phyloP scores from a whole-genome alignment of 2,888 invertebrate species.

The Byasa hedistus region DNA sequence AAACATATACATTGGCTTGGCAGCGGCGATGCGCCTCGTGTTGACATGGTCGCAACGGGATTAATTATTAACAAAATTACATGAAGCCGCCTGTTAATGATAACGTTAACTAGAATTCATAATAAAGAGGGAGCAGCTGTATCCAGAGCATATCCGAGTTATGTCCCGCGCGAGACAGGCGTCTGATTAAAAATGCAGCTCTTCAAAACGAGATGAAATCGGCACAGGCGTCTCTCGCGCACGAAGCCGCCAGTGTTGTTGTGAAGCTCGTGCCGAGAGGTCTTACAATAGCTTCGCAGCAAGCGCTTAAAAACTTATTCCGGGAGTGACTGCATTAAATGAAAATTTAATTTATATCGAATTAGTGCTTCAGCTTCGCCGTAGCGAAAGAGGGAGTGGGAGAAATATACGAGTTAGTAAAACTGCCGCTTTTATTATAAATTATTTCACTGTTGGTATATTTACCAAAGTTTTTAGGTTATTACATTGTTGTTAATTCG shows the following conservation, averaged over 20 bases:
- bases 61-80: conserved; percentile 71
- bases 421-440: background rate
- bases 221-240: conserved; percentile 73
- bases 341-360: conserved; percentile 25
- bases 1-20: background rate
- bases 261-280: conserved; percentile 55
- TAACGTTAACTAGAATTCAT: conserved; percentile 77
- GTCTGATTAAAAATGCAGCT: conserved; percentile 76
- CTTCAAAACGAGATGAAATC: conserved; percentile 73
- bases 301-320: conserved; percentile 21
- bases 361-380: conserved; percentile 20
- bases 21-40: conserved; percentile 29
- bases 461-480: background rate
- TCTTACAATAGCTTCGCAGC: conserved; percentile 28
- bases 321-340: conserved; percentile 28
- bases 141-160: conserved; percentile 71
- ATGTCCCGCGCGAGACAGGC: conserved; percentile 77
- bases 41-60: conserved; percentile 60
- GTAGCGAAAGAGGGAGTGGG: conserved; percentile 6
- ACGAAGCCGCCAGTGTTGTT: conserved; percentile 61
- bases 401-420: conserved; percentile 18
- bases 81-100: conserved; percentile 76
- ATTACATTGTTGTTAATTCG: background rate
- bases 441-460: background rate
- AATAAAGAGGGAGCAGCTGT: conserved; percentile 75